Percentiles rank a stretch among this genome's conserved stretches.
Conservation (phyloP, 2,888 invertebrate species). For the Macaria liturata region DNA sequence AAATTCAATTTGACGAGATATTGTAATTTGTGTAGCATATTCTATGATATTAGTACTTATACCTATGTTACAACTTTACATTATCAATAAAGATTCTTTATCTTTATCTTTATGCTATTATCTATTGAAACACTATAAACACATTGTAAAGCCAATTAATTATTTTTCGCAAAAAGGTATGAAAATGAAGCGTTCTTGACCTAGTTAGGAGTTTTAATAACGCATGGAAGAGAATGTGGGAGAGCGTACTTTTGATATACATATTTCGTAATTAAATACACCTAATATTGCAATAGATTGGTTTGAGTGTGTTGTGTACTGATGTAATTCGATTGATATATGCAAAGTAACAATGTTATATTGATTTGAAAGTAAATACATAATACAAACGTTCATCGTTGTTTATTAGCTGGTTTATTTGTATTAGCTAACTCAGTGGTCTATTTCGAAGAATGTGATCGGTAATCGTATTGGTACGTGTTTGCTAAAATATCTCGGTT, state of each 20-base stretch:
- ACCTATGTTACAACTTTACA: too few relatives aligned
- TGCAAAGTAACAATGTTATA: constrained; percentile 11
- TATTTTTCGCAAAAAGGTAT: constrained; percentile 23
- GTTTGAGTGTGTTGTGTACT: constrained; percentile 13
- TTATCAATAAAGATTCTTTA: too few relatives aligned
- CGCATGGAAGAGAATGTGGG: constrained; percentile 34
- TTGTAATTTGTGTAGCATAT: too few relatives aligned
- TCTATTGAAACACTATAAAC: constrained; percentile 31
- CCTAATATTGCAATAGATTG: constrained; percentile 30
- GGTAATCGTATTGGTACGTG: not conserved
- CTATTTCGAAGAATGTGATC: too few relatives aligned
- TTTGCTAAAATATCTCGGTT: not conserved
- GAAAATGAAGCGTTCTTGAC: constrained; percentile 41
- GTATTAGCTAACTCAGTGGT: too few relatives aligned
- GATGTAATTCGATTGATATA: constrained; percentile 19
- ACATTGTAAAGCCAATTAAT: constrained; percentile 33
- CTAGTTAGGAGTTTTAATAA: constrained; percentile 32
- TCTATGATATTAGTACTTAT: too few relatives aligned
- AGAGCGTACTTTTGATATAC: constrained; percentile 21
- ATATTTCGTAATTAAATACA: constrained; percentile 21
- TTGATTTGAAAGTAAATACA: constrained; percentile 6
- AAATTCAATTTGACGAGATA: too few relatives aligned
- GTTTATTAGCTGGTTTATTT: too few relatives aligned
- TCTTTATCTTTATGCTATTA: constrained; percentile 33
- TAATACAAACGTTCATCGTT: not conserved